These are phyloP conservation scores for Pseudomugil gertrudae DNA, from an alignment of 2,797 vertebrate species.

Conservation along the genomic window DNA sequence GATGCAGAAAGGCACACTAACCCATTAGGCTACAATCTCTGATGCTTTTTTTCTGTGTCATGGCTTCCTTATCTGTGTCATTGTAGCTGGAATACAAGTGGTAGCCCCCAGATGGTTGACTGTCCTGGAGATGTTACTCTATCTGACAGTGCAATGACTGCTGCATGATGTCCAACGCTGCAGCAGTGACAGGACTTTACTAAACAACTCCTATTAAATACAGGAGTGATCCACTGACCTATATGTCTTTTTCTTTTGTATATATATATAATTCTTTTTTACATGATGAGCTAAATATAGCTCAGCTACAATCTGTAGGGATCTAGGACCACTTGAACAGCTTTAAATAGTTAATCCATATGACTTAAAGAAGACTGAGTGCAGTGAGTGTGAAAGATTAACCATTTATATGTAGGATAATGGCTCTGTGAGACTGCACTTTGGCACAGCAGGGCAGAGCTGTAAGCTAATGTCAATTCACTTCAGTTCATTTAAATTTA, in stretches of 20 bases:
- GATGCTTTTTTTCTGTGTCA: conserved; percentile 52
- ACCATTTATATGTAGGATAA: neutral
- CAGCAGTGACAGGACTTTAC: conserved; percentile 18
- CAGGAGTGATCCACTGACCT: conserved; percentile 31
- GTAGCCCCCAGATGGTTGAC: conserved; percentile 22
- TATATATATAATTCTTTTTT: neutral
- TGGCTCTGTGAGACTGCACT: conserved; percentile 2
- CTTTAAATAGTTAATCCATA: conserved; percentile 27
- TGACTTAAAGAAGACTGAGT: neutral
- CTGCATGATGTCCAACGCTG: conserved; percentile 15
- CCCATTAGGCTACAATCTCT: conserved; percentile 66
- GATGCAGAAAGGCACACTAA: conserved; percentile 67
- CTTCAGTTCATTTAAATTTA: too few species aligned
- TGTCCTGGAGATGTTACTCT: conserved; percentile 24
- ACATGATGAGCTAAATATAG: conserved; percentile 1
- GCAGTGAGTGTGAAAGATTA: neutral
- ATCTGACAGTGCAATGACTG: conserved; percentile 13
- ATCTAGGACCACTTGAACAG: neutral
- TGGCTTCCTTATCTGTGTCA: conserved; percentile 51
- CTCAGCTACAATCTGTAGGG: neutral
- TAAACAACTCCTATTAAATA: conserved; percentile 13
- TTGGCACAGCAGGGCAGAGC: neutral
- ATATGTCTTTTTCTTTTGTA: conserved; percentile 1
- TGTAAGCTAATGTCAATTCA: neutral
- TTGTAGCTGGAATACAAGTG: conserved; percentile 30